A percentile compares a stretch with the other conserved stretches of the same genome.
phyloP scores from a whole-genome alignment of 2,113 vertebrate species.

The Equus przewalskii region DNA sequence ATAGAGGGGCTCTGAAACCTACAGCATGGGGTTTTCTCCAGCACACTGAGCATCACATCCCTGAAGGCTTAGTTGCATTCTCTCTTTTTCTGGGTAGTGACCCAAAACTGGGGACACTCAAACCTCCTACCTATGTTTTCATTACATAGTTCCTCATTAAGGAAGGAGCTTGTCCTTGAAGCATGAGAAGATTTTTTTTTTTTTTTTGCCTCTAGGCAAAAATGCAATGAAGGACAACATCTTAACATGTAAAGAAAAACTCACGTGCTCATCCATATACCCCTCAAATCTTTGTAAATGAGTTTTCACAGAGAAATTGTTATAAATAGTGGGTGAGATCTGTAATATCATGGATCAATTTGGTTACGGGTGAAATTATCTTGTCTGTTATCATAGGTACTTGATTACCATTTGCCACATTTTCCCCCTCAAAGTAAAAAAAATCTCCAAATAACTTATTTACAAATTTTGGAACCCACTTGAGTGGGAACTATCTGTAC shows the following conservation, averaged over 20 bases:
- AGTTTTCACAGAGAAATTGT: constrained; percentile 23
- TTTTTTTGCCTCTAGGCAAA: not conserved
- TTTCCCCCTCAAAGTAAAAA: not conserved
- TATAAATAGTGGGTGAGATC: not conserved
- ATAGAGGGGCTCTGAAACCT: not conserved
- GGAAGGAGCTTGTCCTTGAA: not conserved
- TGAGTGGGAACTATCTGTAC: not conserved
- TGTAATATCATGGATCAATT: not conserved
- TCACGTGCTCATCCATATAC: not conserved
- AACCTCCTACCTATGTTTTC: not conserved
- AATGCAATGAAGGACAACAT: not conserved
- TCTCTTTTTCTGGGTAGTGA: not conserved
- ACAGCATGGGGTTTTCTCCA: not conserved
- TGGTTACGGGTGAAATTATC: not conserved
- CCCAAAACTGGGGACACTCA: not conserved
- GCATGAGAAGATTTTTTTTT: not conserved
- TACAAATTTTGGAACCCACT: not conserved
- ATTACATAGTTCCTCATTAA: not conserved
- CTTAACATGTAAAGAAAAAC: not conserved
- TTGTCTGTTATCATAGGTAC: not conserved
- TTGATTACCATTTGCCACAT: not conserved
- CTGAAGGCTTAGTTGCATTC: not conserved
- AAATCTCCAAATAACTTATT: not conserved
- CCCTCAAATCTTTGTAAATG: not conserved
- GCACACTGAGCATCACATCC: not conserved